These are phyloP conservation scores for Hirudinaria manillensis DNA, from an alignment of 2,888 invertebrate genomes.

Conservation along the genomic window DNA sequence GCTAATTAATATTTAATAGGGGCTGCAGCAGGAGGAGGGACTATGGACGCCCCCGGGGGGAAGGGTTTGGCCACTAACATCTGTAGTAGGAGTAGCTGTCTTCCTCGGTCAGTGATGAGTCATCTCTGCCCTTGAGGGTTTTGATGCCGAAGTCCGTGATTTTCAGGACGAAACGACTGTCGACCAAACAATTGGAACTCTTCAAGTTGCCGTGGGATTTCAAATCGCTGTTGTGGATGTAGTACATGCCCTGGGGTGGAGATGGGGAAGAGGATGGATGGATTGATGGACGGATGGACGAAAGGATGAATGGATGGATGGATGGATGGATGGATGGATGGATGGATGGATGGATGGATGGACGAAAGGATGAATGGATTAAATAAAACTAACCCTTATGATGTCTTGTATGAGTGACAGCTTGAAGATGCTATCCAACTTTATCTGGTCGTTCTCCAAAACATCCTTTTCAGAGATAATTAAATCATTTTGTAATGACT, in stretches of 20 bases:
- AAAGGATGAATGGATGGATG: background rate
- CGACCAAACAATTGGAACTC: slow-evolving; percentile 95
- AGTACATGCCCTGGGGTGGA: slow-evolving; percentile 75
- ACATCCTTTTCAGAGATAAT: slow-evolving; percentile 51
- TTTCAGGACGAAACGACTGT: slow-evolving; percentile 90
- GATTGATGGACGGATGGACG: background rate
- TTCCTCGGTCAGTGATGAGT: slow-evolving; percentile 43
- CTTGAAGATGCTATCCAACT: slow-evolving; percentile 85
- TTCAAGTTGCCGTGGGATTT: slow-evolving; percentile 88
- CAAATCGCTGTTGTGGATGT: slow-evolving; percentile 81
- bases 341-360: background rate
- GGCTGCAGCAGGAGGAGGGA: too few relatives aligned
- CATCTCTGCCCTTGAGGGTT: slow-evolving; percentile 61
- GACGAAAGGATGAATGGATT: background rate
- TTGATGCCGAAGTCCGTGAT: slow-evolving; percentile 93
- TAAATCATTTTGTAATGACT: too few relatives aligned
- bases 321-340: slow-evolving; percentile 1
- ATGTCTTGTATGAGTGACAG: slow-evolving; percentile 90
- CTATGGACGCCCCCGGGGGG: too few relatives aligned
- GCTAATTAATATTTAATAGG: too few relatives aligned
- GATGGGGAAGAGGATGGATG: background rate
- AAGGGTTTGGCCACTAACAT: slow-evolving; percentile 39
- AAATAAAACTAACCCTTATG: slow-evolving; percentile 63
- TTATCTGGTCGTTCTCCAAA: slow-evolving; percentile 81
- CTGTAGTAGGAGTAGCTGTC: slow-evolving; percentile 48